These are phyloP conservation scores for Drosophila miranda DNA, from an alignment of 1,140 invertebrate genomes.

Conservation along the genomic window DNA sequence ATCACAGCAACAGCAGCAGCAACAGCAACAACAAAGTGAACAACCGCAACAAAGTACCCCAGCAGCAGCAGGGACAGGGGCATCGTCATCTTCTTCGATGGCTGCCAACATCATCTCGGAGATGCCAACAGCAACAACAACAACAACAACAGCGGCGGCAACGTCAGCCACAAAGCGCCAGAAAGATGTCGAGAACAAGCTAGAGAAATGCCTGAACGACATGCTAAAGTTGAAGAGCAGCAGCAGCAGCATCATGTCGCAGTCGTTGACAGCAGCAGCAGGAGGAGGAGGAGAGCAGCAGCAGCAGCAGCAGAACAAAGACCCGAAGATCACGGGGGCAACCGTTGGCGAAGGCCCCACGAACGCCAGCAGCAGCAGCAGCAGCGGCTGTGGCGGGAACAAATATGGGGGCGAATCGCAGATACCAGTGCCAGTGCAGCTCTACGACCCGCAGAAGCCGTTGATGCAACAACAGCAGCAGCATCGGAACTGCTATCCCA, in stretches of 20 bases:
- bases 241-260: slow-evolving; percentile 53
- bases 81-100: neutral
- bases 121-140: slow-evolving; percentile 17
- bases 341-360: slow-evolving; percentile 24
- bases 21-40: slow-evolving; percentile 16
- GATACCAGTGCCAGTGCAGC: slow-evolving; percentile 70
- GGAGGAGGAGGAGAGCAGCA: slow-evolving; percentile 55
- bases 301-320: slow-evolving; percentile 61
- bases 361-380: slow-evolving; percentile 17
- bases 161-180: slow-evolving; percentile 72
- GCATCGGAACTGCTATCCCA: slow-evolving; percentile 59
- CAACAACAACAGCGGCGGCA: slow-evolving; percentile 22
- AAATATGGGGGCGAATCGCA: slow-evolving; percentile 60
- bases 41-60: slow-evolving; percentile 28
- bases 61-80: slow-evolving; percentile 30
- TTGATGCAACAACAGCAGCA: slow-evolving; percentile 65
- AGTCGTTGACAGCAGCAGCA: slow-evolving; percentile 45
- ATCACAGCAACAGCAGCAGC: slow-evolving; percentile 18
- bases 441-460: slow-evolving; percentile 68
- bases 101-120: slow-evolving; percentile 34
- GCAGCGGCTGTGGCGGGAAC: slow-evolving; percentile 22
- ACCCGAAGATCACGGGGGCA: slow-evolving; percentile 20
- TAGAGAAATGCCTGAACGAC: slow-evolving; percentile 79
- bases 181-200: slow-evolving; percentile 80
- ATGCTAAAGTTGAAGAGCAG: slow-evolving; percentile 77